Base-by-base conservation (phyloP, 1,140 invertebrate species). In the Meloidogyne hapla region DNA sequence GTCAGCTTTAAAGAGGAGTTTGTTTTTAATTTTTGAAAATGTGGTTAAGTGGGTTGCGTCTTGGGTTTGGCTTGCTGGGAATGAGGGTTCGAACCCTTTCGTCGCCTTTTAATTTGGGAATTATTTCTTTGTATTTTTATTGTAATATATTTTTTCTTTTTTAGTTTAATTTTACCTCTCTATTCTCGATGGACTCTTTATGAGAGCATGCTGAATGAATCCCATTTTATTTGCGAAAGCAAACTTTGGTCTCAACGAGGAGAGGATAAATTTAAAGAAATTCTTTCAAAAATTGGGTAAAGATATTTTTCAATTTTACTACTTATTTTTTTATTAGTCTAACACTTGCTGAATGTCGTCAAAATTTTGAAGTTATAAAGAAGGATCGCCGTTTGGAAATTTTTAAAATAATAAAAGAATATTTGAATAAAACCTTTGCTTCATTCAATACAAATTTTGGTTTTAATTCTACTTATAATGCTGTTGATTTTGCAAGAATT, bases 1-100 rank as follows among this genome's bases (percentile, higher is more conserved):
- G 71, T 79, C 66, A 28, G 38, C 21, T 79, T 76, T 21, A 77
- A 79, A 25, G 69, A 79, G 38, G 78, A 79, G 78, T 79, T 26
- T 65, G 23, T 25, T 33, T 25, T 48, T 18, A 5, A 5, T 26
- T 69, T 26, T 26, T 21, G 65, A n/a, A 6, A 0, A 1, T 69
- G 9, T 38, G 33, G 33, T 38, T 38, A 38, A 38, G 33, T 38
- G 33, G 33, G 9, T 38, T 38, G 33, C 9, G 12, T 28, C 23
- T 9, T 33, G 67, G 21, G 13, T 38, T 40, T 69, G 5, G 62
- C 3, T 23, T 69, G n/a, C n/a, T n/a, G n/a, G n/a, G n/a, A n/a
- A n/a, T n/a, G n/a, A 4, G 67, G 67, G 67, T 56, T 68, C 26
- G n/a, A 23, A n/a, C 67, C 18, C 15, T 28, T 18, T 68, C 67